phyloP scores from a whole-genome alignment of 1,140 invertebrate species.

The Varroa destructor region DNA sequence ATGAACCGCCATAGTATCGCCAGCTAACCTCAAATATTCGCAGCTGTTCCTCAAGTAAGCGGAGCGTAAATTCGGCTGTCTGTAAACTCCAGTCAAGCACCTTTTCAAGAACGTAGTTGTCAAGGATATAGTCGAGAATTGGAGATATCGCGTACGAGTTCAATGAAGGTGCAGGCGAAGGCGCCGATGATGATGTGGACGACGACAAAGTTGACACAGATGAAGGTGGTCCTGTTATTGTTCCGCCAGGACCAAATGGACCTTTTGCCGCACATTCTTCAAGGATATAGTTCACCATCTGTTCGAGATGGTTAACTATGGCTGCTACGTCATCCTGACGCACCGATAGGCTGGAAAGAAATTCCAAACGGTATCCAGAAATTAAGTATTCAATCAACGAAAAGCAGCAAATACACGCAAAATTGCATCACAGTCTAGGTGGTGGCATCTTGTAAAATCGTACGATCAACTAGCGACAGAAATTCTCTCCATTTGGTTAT shows the following conservation, averaged over 20 bases:
- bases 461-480: too few relatives aligned
- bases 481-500: too few relatives aligned
- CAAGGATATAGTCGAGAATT: slow-evolving; percentile 44
- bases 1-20: not conserved
- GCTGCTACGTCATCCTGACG: slow-evolving; percentile 61
- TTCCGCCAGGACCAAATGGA: slow-evolving; percentile 37
- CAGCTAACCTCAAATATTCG: slow-evolving; percentile 54
- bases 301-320: slow-evolving; percentile 80
- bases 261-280: slow-evolving; percentile 53
- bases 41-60: slow-evolving; percentile 64
- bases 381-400: too few relatives aligned
- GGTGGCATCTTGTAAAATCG: too few relatives aligned
- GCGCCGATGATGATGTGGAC: slow-evolving; percentile 52
- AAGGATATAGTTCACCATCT: slow-evolving; percentile 73
- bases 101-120: slow-evolving; percentile 45
- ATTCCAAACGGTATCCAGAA: too few relatives aligned
- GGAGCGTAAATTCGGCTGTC: slow-evolving; percentile 47
- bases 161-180: slow-evolving; percentile 31
- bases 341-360: not conserved
- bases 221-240: slow-evolving; percentile 45
- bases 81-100: slow-evolving; percentile 44
- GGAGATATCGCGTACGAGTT: slow-evolving; percentile 40
- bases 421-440: too few relatives aligned
- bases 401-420: too few relatives aligned
- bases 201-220: slow-evolving; percentile 58